A percentile compares a stretch with the other conserved stretches of the same genome.
phyloP scores from a whole-genome alignment of 2,113 vertebrate species.

The Craseonycteris thonglongyai region DNA sequence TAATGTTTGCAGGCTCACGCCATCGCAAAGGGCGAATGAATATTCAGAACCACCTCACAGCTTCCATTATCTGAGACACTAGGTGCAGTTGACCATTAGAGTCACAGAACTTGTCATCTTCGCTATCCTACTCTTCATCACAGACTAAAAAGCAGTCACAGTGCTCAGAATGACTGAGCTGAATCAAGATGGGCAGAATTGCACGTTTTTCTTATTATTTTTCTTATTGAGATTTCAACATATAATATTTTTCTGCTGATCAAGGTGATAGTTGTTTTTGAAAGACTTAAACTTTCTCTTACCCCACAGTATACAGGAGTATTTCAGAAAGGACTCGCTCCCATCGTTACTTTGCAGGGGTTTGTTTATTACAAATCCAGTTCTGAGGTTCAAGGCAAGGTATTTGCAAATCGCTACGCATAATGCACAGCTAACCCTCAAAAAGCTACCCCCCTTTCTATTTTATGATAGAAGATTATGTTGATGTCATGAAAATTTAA shows the following conservation, averaged over 20 bases:
- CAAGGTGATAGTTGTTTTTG: neutral
- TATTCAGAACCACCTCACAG: neutral
- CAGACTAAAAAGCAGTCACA: neutral
- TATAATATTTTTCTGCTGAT: constrained; percentile 1
- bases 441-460: constrained; percentile 15
- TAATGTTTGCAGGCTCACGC: neutral
- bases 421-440: constrained; percentile 57
- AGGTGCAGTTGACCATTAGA: neutral
- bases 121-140: neutral
- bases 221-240: neutral
- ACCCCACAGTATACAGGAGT: neutral
- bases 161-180: neutral
- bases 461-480: constrained; percentile 59
- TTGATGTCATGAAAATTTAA: constrained; percentile 55
- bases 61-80: rapidly evolving
- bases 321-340: constrained; percentile 26
- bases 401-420: constrained; percentile 73
- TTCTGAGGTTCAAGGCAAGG: constrained; percentile 43
- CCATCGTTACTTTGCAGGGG: constrained; percentile 49
- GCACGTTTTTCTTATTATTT: neutral
- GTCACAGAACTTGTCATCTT: neutral
- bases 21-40: neutral
- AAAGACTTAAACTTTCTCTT: constrained; percentile 41
- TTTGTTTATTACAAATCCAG: constrained; percentile 60
- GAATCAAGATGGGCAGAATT: neutral